Conservation (phyloP, 2,113 vertebrate genomes). For the Syrrhaptes paradoxus region DNA sequence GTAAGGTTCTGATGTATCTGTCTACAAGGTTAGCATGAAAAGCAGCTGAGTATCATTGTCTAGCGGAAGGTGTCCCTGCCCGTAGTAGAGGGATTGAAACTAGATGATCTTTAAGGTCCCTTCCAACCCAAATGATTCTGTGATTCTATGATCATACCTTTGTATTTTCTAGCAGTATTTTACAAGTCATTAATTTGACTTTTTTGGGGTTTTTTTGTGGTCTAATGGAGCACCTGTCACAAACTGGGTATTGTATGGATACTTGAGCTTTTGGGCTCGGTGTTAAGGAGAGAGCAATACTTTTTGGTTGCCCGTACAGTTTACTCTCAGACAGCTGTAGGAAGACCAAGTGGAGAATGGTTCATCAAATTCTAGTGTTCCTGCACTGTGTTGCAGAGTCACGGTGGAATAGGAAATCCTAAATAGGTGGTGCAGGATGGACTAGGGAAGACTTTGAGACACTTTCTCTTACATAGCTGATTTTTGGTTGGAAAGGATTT, state of each 20-base stretch:
- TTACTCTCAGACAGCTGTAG: too few species aligned
- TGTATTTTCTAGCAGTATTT: background rate
- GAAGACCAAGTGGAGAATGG: too few species aligned
- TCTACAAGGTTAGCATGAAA: background rate
- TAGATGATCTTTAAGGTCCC: too few species aligned
- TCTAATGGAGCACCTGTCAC: background rate
- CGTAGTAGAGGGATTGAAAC: too few species aligned
- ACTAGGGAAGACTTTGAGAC: background rate
- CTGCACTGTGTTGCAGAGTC: background rate
- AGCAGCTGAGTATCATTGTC: background rate
- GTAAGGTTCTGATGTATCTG: background rate
- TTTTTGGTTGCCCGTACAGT: background rate
- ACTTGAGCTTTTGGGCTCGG: background rate
- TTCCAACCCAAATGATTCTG: too few species aligned
- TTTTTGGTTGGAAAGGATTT: background rate
- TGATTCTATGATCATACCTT: background rate
- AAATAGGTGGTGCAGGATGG: background rate
- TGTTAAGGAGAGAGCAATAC: background rate
- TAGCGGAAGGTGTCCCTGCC: too few species aligned
- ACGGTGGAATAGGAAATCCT: background rate
- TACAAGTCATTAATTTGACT: background rate
- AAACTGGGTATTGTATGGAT: background rate
- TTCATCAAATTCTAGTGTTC: background rate
- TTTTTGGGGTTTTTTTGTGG: background rate
- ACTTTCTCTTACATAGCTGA: background rate